Conservation (phyloP, 2,888 invertebrate species). For the Cephonodes hylas region DNA sequence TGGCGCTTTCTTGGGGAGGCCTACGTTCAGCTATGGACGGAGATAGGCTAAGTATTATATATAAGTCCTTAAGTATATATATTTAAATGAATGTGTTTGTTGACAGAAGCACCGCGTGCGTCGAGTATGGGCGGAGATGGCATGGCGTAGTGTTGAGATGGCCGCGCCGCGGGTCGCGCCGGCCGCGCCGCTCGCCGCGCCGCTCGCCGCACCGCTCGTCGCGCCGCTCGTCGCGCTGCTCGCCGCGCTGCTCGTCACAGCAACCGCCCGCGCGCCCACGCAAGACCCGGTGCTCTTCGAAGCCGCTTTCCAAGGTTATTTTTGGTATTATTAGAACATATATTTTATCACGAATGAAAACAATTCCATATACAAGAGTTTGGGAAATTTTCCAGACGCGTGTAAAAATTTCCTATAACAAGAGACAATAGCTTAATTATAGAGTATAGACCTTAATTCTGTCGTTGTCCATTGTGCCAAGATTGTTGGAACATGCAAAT, state of each 20-base stretch:
- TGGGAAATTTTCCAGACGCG: too few species aligned
- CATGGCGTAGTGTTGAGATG: slow-evolving; percentile 71
- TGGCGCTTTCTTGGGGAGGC: too few species aligned
- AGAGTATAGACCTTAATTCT: too few species aligned
- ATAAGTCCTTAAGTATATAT: too few species aligned
- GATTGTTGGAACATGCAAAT: too few species aligned
- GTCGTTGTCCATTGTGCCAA: too few species aligned
- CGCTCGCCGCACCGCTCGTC: slow-evolving; percentile 60
- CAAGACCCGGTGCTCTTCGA: slow-evolving; percentile 70
- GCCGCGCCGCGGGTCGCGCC: slow-evolving; percentile 56
- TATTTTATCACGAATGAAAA: too few species aligned
- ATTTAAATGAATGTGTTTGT: slow-evolving; percentile 20
- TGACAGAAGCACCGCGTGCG: slow-evolving; percentile 32
- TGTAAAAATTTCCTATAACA: too few species aligned
- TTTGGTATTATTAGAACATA: neutral
- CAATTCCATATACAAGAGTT: too few species aligned
- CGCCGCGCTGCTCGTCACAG: slow-evolving; percentile 43
- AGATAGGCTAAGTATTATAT: too few species aligned
- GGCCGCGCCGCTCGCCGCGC: slow-evolving; percentile 52
- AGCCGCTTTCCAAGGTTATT: slow-evolving; percentile 82
- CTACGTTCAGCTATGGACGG: too few species aligned
- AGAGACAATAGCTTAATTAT: too few species aligned
- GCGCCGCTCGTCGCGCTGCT: slow-evolving; percentile 55
- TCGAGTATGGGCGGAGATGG: slow-evolving; percentile 68
- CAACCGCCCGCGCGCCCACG: slow-evolving; percentile 57